A percentile compares a stretch with the other conserved stretches of the same genome.
Evolutionary conservation across 2,113 vertebrate genomes (phyloP).

Genomic region (Spea bombifrons): DNA sequence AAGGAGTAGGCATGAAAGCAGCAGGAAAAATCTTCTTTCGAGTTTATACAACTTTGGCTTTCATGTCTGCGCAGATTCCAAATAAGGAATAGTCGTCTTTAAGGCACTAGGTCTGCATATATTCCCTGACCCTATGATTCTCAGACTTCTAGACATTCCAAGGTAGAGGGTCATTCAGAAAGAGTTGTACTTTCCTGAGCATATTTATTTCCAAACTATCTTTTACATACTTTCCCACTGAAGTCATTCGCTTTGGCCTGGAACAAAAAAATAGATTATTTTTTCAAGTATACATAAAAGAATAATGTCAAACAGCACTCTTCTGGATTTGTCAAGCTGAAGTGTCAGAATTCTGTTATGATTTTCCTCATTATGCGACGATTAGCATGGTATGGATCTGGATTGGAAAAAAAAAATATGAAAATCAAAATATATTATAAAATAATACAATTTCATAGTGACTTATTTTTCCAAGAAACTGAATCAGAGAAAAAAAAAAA

Average conservation of each 20-base stretch:
- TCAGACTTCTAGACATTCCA: conserved; percentile 79
- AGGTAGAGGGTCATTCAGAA: conserved; percentile 76
- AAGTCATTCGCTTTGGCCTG: conserved; percentile 68
- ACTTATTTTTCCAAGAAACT: no score
- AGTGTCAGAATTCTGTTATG: conserved; percentile 54
- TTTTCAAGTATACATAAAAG: conserved; percentile 71
- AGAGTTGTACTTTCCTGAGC: conserved; percentile 75
- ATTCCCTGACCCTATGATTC: conserved; percentile 76
- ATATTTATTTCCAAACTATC: conserved; percentile 89
- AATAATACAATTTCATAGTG: no score
- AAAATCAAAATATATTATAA: not conserved
- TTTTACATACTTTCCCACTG: conserved; percentile 91
- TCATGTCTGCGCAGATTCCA: conserved; percentile 69
- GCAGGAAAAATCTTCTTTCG: conserved; percentile 64
- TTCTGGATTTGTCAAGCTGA: conserved; percentile 62
- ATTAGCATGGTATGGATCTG: no score
- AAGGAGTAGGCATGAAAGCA: conserved; percentile 67
- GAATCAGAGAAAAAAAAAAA: no score
- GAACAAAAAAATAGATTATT: conserved; percentile 75
- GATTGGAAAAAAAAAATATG: conserved; percentile 1
- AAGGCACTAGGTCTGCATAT: conserved; percentile 64
- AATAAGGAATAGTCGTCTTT: conserved; percentile 75
- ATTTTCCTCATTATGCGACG: not conserved
- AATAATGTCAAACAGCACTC: conserved; percentile 60
- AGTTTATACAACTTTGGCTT: conserved; percentile 71